Evolutionary conservation across 2,888 invertebrate genomes (phyloP).

Genomic region (Reticulitermes lucifugus): DNA sequence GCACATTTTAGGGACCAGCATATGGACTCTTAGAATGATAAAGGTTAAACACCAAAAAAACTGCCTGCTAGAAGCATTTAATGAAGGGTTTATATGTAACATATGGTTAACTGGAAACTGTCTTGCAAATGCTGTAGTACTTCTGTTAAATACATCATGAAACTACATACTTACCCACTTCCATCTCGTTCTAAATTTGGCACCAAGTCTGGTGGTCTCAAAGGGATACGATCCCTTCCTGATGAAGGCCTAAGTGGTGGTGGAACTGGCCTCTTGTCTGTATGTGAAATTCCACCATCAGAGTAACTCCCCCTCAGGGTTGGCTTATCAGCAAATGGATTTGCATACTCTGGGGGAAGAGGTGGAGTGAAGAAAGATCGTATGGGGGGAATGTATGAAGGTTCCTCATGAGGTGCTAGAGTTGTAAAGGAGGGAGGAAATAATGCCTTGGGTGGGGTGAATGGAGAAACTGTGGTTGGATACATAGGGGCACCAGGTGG

Average conservation of each 20-base stretch:
- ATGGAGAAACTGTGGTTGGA: slow-evolving; percentile 46
- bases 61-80: no score
- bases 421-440: slow-evolving; percentile 52
- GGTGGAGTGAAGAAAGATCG: slow-evolving; percentile 84
- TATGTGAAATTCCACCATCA: slow-evolving; percentile 60
- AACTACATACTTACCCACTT: slow-evolving; percentile 23
- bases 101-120: no score
- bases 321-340: slow-evolving; percentile 91
- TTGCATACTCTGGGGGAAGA: slow-evolving; percentile 83
- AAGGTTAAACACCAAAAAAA: no score
- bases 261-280: slow-evolving; percentile 77
- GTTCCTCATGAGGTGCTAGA: slow-evolving; percentile 64
- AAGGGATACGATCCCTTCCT: slow-evolving; percentile 85
- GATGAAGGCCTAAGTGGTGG: slow-evolving; percentile 73
- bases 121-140: neutral
- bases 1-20: no score
- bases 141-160: neutral
- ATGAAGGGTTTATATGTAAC: no score
- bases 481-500: slow-evolving; percentile 52
- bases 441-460: slow-evolving; percentile 50
- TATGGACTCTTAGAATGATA: no score
- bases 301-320: slow-evolving; percentile 81
- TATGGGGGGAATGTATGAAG: slow-evolving; percentile 84
- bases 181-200: slow-evolving; percentile 43
- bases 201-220: slow-evolving; percentile 73